phyloP scores from a whole-genome alignment of 2,113 vertebrate genomes.

The Oreochromis niloticus region DNA sequence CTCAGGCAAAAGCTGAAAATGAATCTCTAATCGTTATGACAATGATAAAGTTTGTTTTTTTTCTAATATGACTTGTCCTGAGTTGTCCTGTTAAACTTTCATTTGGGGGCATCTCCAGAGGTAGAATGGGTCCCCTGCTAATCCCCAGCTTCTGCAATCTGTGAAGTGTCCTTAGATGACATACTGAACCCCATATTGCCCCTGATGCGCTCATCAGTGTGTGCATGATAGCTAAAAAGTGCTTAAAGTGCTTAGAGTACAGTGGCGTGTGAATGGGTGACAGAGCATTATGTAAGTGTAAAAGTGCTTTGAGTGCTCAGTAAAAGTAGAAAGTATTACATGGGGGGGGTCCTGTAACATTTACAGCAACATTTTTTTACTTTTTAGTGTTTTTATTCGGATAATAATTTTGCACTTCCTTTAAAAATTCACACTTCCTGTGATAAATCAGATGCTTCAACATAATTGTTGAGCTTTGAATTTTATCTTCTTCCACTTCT shows the following conservation, averaged over 20 bases:
- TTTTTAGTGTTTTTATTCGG: too few species aligned
- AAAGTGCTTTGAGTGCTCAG: not conserved
- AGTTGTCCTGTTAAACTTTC: not conserved
- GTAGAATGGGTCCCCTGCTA: not conserved
- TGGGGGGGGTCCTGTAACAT: not conserved
- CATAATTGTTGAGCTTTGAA: not conserved
- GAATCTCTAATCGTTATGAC: not conserved
- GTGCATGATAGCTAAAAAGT: not conserved
- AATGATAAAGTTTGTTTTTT: not conserved
- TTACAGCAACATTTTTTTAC: not conserved
- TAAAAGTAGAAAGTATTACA: not conserved
- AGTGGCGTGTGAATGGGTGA: not conserved
- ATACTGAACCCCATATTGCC: not conserved
- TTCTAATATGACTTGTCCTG: not conserved
- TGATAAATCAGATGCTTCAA: not conserved
- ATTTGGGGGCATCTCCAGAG: not conserved
- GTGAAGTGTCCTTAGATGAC: not conserved
- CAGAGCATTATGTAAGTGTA: not conserved
- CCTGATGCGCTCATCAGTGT: not conserved
- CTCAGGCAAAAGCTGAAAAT: not conserved
- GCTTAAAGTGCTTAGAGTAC: not conserved
- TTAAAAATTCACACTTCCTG: not conserved
- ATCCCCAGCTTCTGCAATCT: not conserved
- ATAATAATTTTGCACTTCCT: not conserved
- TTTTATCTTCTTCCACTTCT: not conserved